phyloP scores from a whole-genome alignment of 2,113 vertebrate species.

The Aldabrachelys gigantea region DNA sequence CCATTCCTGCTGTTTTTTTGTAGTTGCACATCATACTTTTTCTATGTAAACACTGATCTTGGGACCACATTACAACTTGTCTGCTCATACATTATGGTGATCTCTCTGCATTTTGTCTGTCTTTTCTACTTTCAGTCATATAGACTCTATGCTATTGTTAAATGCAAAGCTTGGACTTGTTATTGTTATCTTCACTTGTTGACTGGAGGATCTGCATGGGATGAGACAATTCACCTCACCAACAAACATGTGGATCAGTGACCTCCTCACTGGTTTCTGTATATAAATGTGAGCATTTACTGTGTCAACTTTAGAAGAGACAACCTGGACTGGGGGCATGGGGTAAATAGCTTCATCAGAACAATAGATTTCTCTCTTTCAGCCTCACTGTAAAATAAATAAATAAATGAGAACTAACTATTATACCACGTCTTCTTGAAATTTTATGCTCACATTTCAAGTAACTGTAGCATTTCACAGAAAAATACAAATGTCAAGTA shows the following conservation, averaged over 20 bases:
- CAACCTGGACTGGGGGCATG: fast-evolving
- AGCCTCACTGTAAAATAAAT: background rate
- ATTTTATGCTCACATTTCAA: background rate
- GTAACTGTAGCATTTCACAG: background rate
- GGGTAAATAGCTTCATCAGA: background rate
- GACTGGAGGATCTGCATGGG: background rate
- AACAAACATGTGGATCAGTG: background rate
- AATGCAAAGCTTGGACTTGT: background rate
- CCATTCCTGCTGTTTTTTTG: fast-evolving
- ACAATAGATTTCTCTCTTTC: background rate
- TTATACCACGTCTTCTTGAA: background rate
- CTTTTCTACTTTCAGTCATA: background rate
- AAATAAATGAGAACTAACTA: background rate
- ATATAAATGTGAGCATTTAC: background rate
- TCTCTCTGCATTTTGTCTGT: background rate
- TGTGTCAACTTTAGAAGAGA: background rate
- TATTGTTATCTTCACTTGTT: background rate
- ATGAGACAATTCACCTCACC: background rate
- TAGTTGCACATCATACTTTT: background rate
- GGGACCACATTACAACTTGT: background rate
- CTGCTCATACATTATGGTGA: background rate
- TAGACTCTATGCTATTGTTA: background rate
- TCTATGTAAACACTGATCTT: background rate
- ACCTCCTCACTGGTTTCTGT: background rate
- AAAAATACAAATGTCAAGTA: background rate